phyloP scores from a whole-genome alignment of 2,113 vertebrate species.

The Bujurquina vittata region DNA sequence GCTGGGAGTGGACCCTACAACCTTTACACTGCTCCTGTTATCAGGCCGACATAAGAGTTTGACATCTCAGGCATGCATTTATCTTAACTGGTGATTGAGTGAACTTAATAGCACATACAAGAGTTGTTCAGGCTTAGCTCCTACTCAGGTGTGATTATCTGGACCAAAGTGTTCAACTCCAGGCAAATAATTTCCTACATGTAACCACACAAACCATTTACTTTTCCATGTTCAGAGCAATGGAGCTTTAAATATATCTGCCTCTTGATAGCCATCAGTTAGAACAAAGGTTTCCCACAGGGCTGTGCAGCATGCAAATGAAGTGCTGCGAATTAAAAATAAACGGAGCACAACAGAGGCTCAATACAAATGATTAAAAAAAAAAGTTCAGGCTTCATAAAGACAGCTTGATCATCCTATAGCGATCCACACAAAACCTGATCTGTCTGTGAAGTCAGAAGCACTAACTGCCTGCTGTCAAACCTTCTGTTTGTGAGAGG shows the following conservation, averaged over 20 bases:
- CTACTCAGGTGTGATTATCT: neutral
- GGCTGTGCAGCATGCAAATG: conserved; percentile 46
- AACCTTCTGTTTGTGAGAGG: neutral
- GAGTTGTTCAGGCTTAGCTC: neutral
- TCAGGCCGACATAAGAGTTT: conserved; percentile 20
- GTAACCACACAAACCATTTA: neutral
- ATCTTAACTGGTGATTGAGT: neutral
- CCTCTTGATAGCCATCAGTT: conserved; percentile 18
- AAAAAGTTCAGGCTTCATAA: neutral
- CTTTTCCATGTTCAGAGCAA: neutral
- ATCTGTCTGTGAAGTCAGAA: neutral
- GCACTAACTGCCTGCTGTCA: neutral
- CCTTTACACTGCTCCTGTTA: conserved; percentile 36
- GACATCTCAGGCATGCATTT: neutral
- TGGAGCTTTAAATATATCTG: neutral
- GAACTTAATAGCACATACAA: neutral
- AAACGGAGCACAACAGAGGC: neutral
- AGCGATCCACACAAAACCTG: neutral
- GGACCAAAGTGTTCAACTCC: conserved; percentile 17
- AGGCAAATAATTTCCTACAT: conserved; percentile 19
- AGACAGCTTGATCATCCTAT: neutral
- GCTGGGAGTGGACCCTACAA: neutral
- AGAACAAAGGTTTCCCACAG: conserved; percentile 11
- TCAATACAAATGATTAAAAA: neutral
- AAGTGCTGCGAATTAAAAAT: neutral